Evolutionary conservation across 2,888 invertebrate genomes (phyloP), one percentile per base, ranked within the genome.

Genomic region (Silvanus unidentatus): DNA sequence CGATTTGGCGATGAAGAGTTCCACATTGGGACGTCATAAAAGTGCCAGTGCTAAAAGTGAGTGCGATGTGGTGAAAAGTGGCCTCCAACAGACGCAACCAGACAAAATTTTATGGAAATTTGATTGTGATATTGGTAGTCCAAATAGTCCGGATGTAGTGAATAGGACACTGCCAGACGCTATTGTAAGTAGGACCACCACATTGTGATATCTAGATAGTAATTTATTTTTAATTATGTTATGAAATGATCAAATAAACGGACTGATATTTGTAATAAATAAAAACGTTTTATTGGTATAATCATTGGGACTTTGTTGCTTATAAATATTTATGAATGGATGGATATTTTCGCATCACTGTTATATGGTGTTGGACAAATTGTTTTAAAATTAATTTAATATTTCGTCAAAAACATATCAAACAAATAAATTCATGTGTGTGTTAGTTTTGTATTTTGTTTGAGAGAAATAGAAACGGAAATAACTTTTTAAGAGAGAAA

Each of bases 11-110:
- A 47, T 27, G 40, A 48, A 16, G 44, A 52, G 49, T 43, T 48
- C 49, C 36, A 44, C 55, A 3, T 29, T 51, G 40, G 50, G 53
- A 1, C 42, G 51, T 35, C 41, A 11, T 41, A 22, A 22, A 22
- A 22, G 22, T 22, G 16, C 30, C 2, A 32, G 34, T 9, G 28
- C 37, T 22, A 44, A 15, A 37, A 36, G 49, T 89, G 90, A 14
- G 68, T 96, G 57, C 88, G 95, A 69, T 77, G 91, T 55, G 90
- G 97, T 43, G 88, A 94, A 41, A 86, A 89, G 68, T 89, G 92
- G 61, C 90, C 94, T 73, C 85, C 90, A n/a, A 85, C 89, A 4
- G 84, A 16, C 37, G 13, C 93, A 16, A 86, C 92, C 69, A 27
- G 68, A 70, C 52, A 69, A 64, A 50, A 72, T 72, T 47, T 57